These are phyloP conservation scores for Caloenas nicobarica DNA, from an alignment of 2,113 vertebrate genomes.

Conservation along the genomic window DNA sequence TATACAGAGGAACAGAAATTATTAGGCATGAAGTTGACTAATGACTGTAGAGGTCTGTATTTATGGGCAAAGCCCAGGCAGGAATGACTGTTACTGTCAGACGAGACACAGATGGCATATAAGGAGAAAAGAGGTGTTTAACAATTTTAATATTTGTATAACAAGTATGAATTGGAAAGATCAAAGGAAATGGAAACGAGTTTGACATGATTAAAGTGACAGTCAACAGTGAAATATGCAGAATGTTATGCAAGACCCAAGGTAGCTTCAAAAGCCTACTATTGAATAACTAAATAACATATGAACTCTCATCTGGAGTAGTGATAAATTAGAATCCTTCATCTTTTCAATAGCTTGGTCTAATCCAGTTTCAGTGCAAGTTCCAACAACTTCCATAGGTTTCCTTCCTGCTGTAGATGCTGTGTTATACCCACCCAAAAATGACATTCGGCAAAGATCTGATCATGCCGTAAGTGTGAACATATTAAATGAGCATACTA, in stretches of 20 bases:
- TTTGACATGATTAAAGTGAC: not conserved
- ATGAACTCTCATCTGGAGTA: not conserved
- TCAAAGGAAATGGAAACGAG: not conserved
- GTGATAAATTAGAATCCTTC: not conserved
- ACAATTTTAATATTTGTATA: not conserved
- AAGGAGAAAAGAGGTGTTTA: not conserved
- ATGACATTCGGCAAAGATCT: slow-evolving; percentile 13
- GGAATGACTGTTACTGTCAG: not conserved
- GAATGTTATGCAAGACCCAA: not conserved
- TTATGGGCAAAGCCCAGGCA: not conserved
- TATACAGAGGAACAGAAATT: not conserved
- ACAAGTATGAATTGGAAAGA: not conserved
- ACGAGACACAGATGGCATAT: not conserved
- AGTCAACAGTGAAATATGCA: not conserved
- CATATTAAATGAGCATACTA: not conserved
- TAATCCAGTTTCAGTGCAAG: not conserved
- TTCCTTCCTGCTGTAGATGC: not conserved
- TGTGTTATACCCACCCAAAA: not conserved
- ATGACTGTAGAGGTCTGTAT: not conserved
- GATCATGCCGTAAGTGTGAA: not conserved
- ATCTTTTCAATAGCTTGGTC: not conserved
- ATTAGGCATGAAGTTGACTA: not conserved
- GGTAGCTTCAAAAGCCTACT: not conserved
- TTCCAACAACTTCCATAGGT: not conserved
- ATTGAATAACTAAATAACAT: not conserved